A percentile compares a stretch with the other conserved stretches of the same genome.
These are phyloP conservation scores for Melipona bicolor DNA, from an alignment of 2,888 invertebrate genomes.

Conservation along the genomic window DNA sequence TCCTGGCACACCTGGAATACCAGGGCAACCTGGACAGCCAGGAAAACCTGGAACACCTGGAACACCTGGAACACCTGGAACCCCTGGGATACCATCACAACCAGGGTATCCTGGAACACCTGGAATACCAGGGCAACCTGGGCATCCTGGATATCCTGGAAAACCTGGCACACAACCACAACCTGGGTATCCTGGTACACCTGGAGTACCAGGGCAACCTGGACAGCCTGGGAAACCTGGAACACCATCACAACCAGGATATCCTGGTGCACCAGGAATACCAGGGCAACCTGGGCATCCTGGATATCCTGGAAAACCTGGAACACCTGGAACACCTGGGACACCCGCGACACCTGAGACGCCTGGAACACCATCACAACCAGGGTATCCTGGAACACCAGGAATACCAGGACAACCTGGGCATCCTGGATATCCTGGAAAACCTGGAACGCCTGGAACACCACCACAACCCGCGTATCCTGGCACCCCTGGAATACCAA, in stretches of 20 bases:
- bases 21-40: too few relatives aligned
- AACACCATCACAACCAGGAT: slow-evolving; percentile 51
- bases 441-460: too few relatives aligned
- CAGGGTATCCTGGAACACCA: slow-evolving; percentile 59
- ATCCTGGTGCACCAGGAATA: slow-evolving; percentile 60
- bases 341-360: slow-evolving; percentile 41
- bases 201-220: too few relatives aligned
- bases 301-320: slow-evolving; percentile 32
- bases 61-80: slow-evolving; percentile 42
- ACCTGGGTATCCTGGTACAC: slow-evolving; percentile 66
- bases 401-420: slow-evolving; percentile 63
- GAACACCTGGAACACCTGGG: slow-evolving; percentile 22
- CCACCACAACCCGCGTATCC: slow-evolving; percentile 58
- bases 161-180: slow-evolving; percentile 49
- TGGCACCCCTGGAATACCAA: slow-evolving; percentile 57
- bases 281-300: slow-evolving; percentile 55
- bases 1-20: too few relatives aligned
- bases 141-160: slow-evolving; percentile 37
- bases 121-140: too few relatives aligned
- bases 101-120: slow-evolving; percentile 55
- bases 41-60: slow-evolving; percentile 57
- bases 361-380: slow-evolving; percentile 52
- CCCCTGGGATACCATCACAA: not conserved
- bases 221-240: slow-evolving; percentile 38
- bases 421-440: slow-evolving; percentile 41